A percentile compares a stretch with the other conserved stretches of the same genome.
Conservation (phyloP, 2,797 vertebrate genomes). For the Clarias fuscus region DNA sequence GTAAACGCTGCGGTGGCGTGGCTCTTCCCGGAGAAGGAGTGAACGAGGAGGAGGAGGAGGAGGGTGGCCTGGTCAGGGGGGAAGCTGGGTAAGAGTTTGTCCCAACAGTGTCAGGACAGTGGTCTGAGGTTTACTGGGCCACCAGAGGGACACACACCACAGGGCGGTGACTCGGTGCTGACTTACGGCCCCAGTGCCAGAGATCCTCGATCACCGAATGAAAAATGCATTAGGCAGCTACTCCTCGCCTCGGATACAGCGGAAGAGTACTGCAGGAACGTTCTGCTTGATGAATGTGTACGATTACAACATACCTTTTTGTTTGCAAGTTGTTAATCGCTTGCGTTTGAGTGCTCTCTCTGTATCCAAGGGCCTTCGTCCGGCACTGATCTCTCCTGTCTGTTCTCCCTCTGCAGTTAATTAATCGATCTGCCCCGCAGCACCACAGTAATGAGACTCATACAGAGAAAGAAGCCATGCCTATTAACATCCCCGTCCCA, state of each 20-base stretch:
- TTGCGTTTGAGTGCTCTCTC: neutral
- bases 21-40: slow-evolving; percentile 62
- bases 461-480: slow-evolving; percentile 27
- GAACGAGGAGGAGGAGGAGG: slow-evolving; percentile 49
- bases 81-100: slow-evolving; percentile 42
- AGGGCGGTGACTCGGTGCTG: slow-evolving; percentile 13
- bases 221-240: neutral
- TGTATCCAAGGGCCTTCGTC: slow-evolving; percentile 44
- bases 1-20: slow-evolving; percentile 63
- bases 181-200: neutral
- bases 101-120: neutral
- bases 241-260: neutral
- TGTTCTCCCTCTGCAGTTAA: slow-evolving; percentile 28
- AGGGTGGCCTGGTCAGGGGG: slow-evolving; percentile 52
- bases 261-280: neutral
- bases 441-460: slow-evolving; percentile 46
- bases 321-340: neutral
- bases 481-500: slow-evolving; percentile 40
- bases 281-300: neutral
- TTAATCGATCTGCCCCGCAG: slow-evolving; percentile 38
- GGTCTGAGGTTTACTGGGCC: slow-evolving; percentile 20
- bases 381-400: slow-evolving; percentile 15
- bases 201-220: slow-evolving; percentile 18
- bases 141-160: slow-evolving; percentile 16
- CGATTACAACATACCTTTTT: neutral